These are phyloP conservation scores for Smittia sp. DNA, from an alignment of 2,888 invertebrate species.

Conservation along the genomic window DNA sequence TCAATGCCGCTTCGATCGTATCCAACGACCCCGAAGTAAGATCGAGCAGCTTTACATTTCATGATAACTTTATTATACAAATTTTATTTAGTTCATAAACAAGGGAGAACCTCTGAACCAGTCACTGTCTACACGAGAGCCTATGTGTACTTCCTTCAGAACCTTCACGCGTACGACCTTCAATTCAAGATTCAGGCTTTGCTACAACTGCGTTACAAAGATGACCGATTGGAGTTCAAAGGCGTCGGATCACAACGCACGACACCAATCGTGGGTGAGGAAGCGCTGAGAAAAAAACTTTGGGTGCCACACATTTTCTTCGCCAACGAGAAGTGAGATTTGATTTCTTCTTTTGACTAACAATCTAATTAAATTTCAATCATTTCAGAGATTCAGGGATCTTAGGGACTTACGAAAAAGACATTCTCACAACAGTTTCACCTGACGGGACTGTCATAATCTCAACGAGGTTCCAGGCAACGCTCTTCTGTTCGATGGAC, in stretches of 20 bases:
- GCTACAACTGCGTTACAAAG: slow-evolving; percentile 75
- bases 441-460: slow-evolving; percentile 77
- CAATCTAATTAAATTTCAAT: not conserved
- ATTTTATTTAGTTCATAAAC: not conserved
- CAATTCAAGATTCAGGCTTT: slow-evolving; percentile 82
- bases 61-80: not conserved
- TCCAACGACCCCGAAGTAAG: slow-evolving; percentile 65
- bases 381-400: slow-evolving; percentile 60
- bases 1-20: slow-evolving; percentile 73
- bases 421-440: slow-evolving; percentile 74
- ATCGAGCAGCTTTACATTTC: not conserved
- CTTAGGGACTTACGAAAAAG: slow-evolving; percentile 75
- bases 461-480: slow-evolving; percentile 75
- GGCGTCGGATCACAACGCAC: slow-evolving; percentile 65
- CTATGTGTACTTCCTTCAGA: slow-evolving; percentile 80
- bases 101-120: slow-evolving; percentile 49
- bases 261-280: slow-evolving; percentile 68
- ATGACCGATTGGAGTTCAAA: slow-evolving; percentile 67
- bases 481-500: slow-evolving; percentile 81
- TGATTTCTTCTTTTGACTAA: slow-evolving; percentile 42
- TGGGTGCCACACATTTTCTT: slow-evolving; percentile 85
- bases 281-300: slow-evolving; percentile 65
- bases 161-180: slow-evolving; percentile 77
- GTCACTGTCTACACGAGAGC: slow-evolving; percentile 71
- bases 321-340: slow-evolving; percentile 68